phyloP scores from a whole-genome alignment of 2,113 vertebrate genomes.

The Xyrauchen texanus region DNA sequence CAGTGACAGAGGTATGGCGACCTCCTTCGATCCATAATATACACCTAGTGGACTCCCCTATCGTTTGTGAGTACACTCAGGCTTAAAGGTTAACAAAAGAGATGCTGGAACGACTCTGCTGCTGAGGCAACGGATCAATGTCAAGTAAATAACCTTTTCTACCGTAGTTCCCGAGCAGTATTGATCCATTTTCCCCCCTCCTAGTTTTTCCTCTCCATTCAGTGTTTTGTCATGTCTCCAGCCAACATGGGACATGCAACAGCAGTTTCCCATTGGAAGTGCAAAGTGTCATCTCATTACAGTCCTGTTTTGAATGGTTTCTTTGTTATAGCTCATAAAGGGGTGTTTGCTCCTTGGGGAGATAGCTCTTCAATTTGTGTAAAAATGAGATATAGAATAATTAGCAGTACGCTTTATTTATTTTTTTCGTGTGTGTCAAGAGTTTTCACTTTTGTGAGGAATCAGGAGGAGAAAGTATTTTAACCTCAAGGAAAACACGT shows the following conservation, averaged over 20 bases:
- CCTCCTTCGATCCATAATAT: constrained; percentile 98
- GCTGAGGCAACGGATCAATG: constrained; percentile 94
- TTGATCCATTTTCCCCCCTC: constrained; percentile 82
- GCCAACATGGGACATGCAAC: constrained; percentile 74
- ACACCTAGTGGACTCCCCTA: constrained; percentile 95
- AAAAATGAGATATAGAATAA: neutral
- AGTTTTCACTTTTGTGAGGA: too few species aligned
- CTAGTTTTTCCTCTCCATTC: constrained; percentile 78
- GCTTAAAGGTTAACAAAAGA: constrained; percentile 99
- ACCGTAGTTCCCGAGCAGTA: constrained; percentile 98
- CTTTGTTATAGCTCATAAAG: constrained; percentile 2
- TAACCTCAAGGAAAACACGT: too few species aligned
- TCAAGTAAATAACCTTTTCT: constrained; percentile 99
- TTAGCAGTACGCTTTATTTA: too few species aligned
- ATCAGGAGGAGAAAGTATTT: too few species aligned
- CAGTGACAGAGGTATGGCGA: constrained; percentile 89
- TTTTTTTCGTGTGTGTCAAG: too few species aligned
- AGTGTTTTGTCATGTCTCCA: constrained; percentile 84
- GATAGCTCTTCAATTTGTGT: constrained; percentile 2
- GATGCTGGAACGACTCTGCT: constrained; percentile 90
- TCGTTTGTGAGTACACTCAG: constrained; percentile 92
- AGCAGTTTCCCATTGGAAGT: constrained; percentile 39
- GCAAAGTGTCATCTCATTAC: constrained; percentile 24
- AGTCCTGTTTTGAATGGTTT: constrained; percentile 17
- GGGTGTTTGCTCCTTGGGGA: neutral